A percentile compares a stretch with the other conserved stretches of the same genome.
These are phyloP conservation scores for Lapara coniferarum DNA, from an alignment of 2,888 invertebrate genomes.

Conservation along the genomic window DNA sequence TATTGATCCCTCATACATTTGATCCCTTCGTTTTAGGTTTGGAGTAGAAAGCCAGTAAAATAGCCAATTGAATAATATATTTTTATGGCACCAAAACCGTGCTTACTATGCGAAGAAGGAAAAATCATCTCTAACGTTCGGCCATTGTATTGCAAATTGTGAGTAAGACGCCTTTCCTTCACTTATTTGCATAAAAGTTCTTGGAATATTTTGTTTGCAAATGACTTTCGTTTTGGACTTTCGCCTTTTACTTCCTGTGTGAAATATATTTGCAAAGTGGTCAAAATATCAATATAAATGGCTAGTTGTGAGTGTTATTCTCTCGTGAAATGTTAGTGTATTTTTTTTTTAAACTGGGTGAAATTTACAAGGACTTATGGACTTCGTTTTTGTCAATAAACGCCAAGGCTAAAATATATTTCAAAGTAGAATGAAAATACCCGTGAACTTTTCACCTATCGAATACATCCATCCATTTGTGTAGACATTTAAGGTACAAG, in stretches of 20 bases:
- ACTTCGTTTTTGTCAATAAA: too few species aligned
- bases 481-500: too few species aligned
- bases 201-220: conserved; percentile 68
- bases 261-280: conserved; percentile 24
- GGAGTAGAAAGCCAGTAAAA: conserved; percentile 69
- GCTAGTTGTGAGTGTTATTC: neutral
- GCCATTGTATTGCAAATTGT: conserved; percentile 82
- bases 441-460: too few species aligned
- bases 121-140: conserved; percentile 78
- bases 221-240: conserved; percentile 72
- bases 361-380: neutral
- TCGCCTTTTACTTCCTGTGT: conserved; percentile 44
- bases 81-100: conserved; percentile 74
- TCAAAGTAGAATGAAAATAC: neutral
- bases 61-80: conserved; percentile 81
- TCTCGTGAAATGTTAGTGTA: neutral
- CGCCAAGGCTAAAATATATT: neutral
- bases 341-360: neutral
- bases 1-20: conserved; percentile 69
- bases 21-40: conserved; percentile 71
- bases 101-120: conserved; percentile 78
- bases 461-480: too few species aligned
- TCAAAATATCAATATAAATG: conserved; percentile 5
- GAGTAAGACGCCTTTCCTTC: conserved; percentile 72
- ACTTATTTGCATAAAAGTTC: conserved; percentile 79